Base-by-base conservation (phyloP, 2,113 vertebrate genomes). In the Tamias sibiricus region DNA sequence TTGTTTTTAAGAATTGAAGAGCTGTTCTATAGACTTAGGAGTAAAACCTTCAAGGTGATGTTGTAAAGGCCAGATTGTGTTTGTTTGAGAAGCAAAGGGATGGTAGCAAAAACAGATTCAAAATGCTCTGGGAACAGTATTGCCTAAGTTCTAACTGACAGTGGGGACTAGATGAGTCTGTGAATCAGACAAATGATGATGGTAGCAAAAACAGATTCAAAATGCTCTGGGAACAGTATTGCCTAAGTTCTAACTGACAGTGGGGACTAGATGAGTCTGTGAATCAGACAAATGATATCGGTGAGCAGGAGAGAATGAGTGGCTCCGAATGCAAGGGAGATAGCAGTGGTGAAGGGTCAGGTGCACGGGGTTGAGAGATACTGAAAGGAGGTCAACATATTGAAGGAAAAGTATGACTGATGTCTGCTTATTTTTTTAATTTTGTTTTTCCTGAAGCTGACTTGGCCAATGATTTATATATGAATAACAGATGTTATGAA, bases 1-100 rank as follows among this genome's bases (percentile, higher is more conserved):
- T 59, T 26, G 76, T 66, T 91, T 71, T 95, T 74, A 86, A 90
- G 28, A 94, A 85, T 42, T 62, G 32, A 96, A 94, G 47, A 22
- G 0, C 47, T 85, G 0, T 49, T 69, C 44, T 82, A 8, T 64
- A 47, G 44, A 54, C 66, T 75, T 72, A 28, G 44, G 52, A 82
- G 19, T 85, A 66, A 93, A 90, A 81, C 40, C 52, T 62, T 2
- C 6, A 47, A 35, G 30, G 42, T 42, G 52, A 54, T 24, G 1
- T 94, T 57, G 26, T 91, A 35, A 90, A 90, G 66, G 52, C 59
- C 76, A 72, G 64, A 72, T 68, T 6, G 62, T 16, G 32, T 74
- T 84, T 87, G 62, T 66, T 80, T 83, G 64, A 86, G 71, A 87
- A 84, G 26, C 30, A 76, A 81, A 71, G 42, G 52, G 75, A 87